Conservation (phyloP, 2,113 vertebrate genomes). For the Rhagologus leucostigma region DNA sequence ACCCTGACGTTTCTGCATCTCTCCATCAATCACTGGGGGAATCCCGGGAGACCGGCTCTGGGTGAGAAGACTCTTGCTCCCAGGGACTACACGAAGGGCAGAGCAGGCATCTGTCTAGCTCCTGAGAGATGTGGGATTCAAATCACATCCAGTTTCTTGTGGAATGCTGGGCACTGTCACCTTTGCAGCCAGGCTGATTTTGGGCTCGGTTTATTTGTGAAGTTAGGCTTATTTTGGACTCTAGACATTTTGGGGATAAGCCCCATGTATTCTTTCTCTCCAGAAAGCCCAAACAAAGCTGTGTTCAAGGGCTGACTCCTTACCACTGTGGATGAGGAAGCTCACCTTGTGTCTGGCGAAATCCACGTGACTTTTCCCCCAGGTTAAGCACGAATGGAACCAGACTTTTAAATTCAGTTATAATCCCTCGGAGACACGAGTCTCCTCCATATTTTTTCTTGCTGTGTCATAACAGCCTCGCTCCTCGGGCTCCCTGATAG, state of each 20-base stretch:
- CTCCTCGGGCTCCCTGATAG: conserved; percentile 6
- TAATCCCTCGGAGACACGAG: not conserved
- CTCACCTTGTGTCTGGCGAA: not conserved
- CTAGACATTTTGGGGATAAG: not conserved
- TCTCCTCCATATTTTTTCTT: not conserved
- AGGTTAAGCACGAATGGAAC: not conserved
- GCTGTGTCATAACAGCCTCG: not conserved
- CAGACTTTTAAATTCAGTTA: not conserved
- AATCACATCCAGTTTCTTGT: not conserved
- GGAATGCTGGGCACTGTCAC: not conserved
- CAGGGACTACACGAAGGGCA: not conserved
- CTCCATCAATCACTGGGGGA: conserved; percentile 16
- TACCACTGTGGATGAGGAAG: not conserved
- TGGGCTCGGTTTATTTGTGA: not conserved
- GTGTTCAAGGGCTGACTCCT: not conserved
- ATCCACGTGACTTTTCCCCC: not conserved
- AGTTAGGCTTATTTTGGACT: not conserved
- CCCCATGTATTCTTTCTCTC: not conserved
- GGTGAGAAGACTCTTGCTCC: not conserved
- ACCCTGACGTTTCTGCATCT: not conserved
- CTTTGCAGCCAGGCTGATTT: not conserved
- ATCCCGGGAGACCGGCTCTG: conserved; percentile 27
- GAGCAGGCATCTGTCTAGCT: not conserved
- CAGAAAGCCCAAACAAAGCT: not conserved
- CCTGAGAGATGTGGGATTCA: not conserved